These are phyloP conservation scores for Habroteleia sp. DNA, from an alignment of 2,888 invertebrate species.

Conservation along the genomic window DNA sequence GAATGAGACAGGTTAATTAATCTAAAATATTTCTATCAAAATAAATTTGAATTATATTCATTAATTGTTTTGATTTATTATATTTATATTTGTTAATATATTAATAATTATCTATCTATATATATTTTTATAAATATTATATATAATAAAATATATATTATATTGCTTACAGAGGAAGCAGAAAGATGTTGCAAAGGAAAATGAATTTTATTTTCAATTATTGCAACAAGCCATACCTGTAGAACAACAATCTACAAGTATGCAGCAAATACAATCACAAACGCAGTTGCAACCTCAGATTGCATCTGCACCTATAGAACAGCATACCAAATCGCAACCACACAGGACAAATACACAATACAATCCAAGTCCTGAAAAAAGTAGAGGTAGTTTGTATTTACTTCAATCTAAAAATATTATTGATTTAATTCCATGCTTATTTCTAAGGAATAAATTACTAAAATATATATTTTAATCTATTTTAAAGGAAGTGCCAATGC, in stretches of 20 bases:
- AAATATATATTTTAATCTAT: too few species aligned
- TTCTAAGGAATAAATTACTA: not conserved
- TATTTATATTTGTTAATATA: too few species aligned
- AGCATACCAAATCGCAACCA: conserved; percentile 77
- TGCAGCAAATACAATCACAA: conserved; percentile 75
- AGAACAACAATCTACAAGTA: conserved; percentile 81
- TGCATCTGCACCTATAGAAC: conserved; percentile 72
- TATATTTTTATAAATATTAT: too few species aligned
- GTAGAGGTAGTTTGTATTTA: conserved; percentile 81
- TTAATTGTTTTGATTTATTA: not conserved
- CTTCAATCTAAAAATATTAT: too few species aligned
- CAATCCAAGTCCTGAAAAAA: conserved; percentile 81
- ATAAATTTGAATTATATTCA: conserved; percentile 31
- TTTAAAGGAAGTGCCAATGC: conserved; percentile 70
- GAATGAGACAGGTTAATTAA: conserved; percentile 83
- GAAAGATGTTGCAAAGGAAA: conserved; percentile 95
- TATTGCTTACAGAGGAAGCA: conserved; percentile 88
- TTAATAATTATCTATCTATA: too few species aligned
- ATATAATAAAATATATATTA: not conserved
- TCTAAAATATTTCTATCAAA: conserved; percentile 17
- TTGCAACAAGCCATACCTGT: conserved; percentile 94
- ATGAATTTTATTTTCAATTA: conserved; percentile 96
- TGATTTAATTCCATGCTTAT: too few species aligned
- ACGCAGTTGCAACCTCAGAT: conserved; percentile 74
- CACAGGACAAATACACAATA: conserved; percentile 78